Base-by-base conservation (phyloP, 2,888 invertebrate species). In the Plagiodera versicolora region DNA sequence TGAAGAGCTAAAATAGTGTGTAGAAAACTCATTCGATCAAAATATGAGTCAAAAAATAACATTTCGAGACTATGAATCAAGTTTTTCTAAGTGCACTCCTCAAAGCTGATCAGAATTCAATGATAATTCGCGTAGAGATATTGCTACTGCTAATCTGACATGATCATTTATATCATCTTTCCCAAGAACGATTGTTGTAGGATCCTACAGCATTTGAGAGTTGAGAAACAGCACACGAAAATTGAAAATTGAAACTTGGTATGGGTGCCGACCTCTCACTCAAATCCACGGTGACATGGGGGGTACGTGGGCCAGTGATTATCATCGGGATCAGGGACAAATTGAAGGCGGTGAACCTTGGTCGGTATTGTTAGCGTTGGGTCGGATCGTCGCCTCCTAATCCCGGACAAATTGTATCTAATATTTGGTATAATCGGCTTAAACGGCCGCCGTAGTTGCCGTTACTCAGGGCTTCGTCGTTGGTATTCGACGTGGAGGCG, bases 391-490 rank as follows among this genome's bases (percentile, higher is more conserved):
- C 67, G 63, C 64, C 67, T 65, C 71, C 74, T 77, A 78, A 77
- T 77, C 78, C 77, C 64, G 72, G 72, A 77, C 78, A 78, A 78
- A 78, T 78, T 78, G 78, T 77, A 77, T 78, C 77, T 78, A 76
- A 78, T 78, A 78, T 78, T 77, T 77, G 76, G 75, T 75, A 74
- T 76, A 77, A 77, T 76, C 77, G 75, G 76, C 77, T 77, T 77
- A 76, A 69, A 65, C 53, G 64, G 67, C 69, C 65, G 60, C 60
- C 60, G 56, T 66, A 64, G 64, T 63, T 63, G 58, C 63, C 55
- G 57, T 54, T 58, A 58, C 57, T 52, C 51, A 51, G 56, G 58
- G 60, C 56, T 51, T 56, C 50, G 61, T 39, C 14, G 59, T 58
- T 53, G 61, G 56, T 63, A 60, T 64, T 64, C 64, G 61, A 64